Percentiles rank a stretch among this genome's conserved stretches.
These are phyloP conservation scores for Nannospalax galili DNA, from an alignment of 2,113 vertebrate genomes.

Conservation along the genomic window DNA sequence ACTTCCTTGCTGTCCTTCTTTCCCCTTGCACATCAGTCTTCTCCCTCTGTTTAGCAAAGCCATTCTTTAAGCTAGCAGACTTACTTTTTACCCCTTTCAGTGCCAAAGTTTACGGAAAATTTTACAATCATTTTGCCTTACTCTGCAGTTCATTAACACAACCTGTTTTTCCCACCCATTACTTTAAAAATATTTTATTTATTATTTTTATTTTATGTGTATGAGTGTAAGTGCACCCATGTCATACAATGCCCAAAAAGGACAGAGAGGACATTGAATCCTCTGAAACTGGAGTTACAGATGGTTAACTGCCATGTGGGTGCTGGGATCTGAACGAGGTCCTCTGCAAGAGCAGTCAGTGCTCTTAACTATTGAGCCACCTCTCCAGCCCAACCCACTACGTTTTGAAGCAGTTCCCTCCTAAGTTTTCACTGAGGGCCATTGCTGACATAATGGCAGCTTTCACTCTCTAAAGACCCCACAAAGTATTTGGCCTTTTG, in stretches of 20 bases:
- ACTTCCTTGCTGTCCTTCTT: neutral
- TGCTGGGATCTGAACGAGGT: too few species aligned
- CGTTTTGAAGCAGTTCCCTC: neutral
- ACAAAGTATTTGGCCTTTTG: neutral
- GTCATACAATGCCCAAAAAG: too few species aligned
- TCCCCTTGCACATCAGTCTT: too few species aligned
- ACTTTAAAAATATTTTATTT: too few species aligned
- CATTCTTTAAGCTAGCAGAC: neutral
- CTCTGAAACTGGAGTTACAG: too few species aligned
- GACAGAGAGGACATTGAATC: too few species aligned
- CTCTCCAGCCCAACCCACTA: too few species aligned
- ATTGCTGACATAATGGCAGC: neutral
- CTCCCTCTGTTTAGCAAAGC: neutral
- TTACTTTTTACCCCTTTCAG: neutral
- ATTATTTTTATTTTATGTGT: too few species aligned
- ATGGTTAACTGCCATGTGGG: too few species aligned
- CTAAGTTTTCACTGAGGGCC: neutral
- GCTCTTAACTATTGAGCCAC: too few species aligned
- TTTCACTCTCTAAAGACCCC: neutral
- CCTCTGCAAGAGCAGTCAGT: too few species aligned
- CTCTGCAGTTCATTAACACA: neutral
- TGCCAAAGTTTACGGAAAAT: neutral
- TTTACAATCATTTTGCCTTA: neutral
- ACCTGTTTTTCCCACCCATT: neutral
- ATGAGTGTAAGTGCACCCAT: too few species aligned